These are phyloP conservation scores for Caranx melampygus DNA, from an alignment of 2,113 vertebrate species.

Conservation along the genomic window DNA sequence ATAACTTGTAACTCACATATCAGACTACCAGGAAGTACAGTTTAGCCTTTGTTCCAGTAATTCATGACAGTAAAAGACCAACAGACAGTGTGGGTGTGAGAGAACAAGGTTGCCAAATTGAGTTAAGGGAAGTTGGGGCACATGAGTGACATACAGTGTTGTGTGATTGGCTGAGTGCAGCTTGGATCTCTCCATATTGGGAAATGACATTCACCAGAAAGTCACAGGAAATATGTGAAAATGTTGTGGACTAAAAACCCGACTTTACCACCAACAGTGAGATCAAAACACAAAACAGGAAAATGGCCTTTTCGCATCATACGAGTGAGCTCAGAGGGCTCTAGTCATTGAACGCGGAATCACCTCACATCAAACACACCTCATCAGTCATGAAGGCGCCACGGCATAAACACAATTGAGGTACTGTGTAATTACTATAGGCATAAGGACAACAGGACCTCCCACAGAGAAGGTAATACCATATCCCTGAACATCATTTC, in stretches of 20 bases:
- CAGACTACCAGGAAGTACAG: constrained; percentile 27
- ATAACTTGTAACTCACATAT: too few relatives aligned
- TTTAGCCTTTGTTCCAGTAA: constrained; percentile 26
- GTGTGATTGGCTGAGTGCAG: constrained; percentile 2
- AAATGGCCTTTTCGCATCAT: constrained; percentile 30
- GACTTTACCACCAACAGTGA: neutral
- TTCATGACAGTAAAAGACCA: neutral
- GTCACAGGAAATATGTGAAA: neutral
- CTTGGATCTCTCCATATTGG: neutral
- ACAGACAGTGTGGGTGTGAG: constrained; percentile 14
- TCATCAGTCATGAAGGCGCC: neutral
- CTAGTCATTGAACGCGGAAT: neutral
- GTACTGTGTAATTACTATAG: neutral
- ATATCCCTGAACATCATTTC: neutral
- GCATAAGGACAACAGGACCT: constrained; percentile 20
- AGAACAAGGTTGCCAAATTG: constrained; percentile 20
- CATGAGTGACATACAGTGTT: constrained; percentile 10
- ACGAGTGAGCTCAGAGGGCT: neutral
- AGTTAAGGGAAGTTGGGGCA: constrained; percentile 40
- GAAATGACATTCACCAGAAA: constrained; percentile 9
- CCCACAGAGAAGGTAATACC: neutral
- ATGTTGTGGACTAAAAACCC: neutral
- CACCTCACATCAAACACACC: constrained; percentile 18
- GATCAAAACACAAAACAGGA: constrained; percentile 13
- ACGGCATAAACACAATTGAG: neutral